These are phyloP conservation scores for Stenichneumon culpator DNA, from an alignment of 2,888 invertebrate species.

Conservation along the genomic window DNA sequence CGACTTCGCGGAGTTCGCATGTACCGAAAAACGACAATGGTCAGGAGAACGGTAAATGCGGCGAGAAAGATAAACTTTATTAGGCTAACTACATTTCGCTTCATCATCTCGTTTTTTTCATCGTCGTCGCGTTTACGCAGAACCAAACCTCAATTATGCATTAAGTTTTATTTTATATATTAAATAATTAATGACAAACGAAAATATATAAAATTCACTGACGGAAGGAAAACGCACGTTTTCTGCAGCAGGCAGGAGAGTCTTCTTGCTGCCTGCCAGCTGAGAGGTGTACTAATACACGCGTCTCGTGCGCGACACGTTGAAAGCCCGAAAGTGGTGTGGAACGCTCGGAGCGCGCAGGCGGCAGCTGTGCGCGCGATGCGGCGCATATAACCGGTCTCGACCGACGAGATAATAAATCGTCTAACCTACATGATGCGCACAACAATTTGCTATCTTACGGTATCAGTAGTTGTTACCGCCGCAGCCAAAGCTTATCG, in stretches of 20 bases:
- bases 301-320: neutral
- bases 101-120: constrained; percentile 79
- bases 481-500: neutral
- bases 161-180: neutral
- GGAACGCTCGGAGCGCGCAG: constrained; percentile 11
- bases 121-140: constrained; percentile 50
- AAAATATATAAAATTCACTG: neutral
- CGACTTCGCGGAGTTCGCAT: constrained; percentile 74
- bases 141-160: neutral
- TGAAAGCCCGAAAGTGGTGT: neutral
- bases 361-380: constrained; percentile 1
- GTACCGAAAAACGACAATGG: constrained; percentile 82
- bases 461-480: neutral
- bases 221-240: constrained; percentile 20
- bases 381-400: constrained; percentile 49
- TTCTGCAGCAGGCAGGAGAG: neutral
- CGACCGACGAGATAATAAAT: constrained; percentile 32
- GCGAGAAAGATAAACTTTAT: constrained; percentile 81
- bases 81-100: constrained; percentile 83
- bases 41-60: constrained; percentile 80
- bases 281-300: constrained; percentile 17
- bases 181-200: neutral
- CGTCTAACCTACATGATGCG: constrained; percentile 23
- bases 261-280: neutral
- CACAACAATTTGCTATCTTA: constrained; percentile 14